phyloP scores from a whole-genome alignment of 2,113 vertebrate species.

The Ariopsis seemanni region DNA sequence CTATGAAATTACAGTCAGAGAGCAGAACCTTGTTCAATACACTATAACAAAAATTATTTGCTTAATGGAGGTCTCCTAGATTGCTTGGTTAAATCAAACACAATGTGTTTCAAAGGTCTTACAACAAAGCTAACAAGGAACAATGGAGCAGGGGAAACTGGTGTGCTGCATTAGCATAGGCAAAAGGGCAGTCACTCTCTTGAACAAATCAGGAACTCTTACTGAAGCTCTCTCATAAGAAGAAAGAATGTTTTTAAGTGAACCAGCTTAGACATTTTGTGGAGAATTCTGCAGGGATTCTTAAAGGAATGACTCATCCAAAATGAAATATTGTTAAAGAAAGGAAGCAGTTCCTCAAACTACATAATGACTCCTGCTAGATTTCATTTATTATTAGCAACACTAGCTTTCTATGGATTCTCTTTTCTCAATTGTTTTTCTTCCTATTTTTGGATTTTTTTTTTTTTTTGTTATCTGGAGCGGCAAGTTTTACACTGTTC shows the following conservation, averaged over 20 bases:
- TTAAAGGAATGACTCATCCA: background rate
- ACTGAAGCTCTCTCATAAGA: constrained; percentile 10
- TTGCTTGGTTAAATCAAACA: constrained; percentile 31
- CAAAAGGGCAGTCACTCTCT: constrained; percentile 29
- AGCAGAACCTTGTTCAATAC: constrained; percentile 14
- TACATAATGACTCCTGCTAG: background rate
- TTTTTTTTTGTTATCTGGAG: background rate
- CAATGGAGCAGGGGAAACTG: background rate
- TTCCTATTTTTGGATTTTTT: background rate
- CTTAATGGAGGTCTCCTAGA: constrained; percentile 15
- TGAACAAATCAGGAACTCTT: constrained; percentile 37
- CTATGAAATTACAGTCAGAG: constrained; percentile 24
- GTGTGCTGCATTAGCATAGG: constrained; percentile 16
- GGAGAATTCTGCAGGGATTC: background rate
- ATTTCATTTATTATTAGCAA: background rate
- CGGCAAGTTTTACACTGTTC: background rate
- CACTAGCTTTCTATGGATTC: background rate
- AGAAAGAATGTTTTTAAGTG: constrained; percentile 25
- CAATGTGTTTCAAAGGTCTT: constrained; percentile 29
- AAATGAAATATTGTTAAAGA: background rate
- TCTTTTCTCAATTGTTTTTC: background rate
- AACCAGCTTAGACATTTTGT: constrained; percentile 26
- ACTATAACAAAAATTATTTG: constrained; percentile 8
- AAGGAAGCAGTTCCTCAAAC: background rate
- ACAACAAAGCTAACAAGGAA: constrained; percentile 27